These are phyloP conservation scores for Scytalopus superciliaris DNA, from an alignment of 2,113 vertebrate genomes.

Conservation along the genomic window DNA sequence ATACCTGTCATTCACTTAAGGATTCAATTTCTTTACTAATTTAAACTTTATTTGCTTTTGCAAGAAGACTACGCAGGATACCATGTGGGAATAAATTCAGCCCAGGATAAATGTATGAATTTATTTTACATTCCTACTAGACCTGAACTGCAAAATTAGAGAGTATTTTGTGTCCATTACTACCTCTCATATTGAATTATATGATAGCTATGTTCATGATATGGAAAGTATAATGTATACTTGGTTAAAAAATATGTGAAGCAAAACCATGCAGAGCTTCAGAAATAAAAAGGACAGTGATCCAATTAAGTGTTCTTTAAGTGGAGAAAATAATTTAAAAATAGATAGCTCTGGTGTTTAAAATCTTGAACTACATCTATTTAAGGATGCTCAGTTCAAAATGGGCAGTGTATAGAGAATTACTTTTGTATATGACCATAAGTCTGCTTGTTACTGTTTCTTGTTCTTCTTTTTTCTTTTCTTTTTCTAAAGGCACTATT, in stretches of 20 bases:
- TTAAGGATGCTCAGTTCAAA: background rate
- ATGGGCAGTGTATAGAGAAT: background rate
- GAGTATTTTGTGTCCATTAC: background rate
- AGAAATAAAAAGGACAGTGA: background rate
- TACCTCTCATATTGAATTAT: background rate
- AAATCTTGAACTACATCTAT: background rate
- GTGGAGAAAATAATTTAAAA: background rate
- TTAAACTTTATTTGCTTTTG: background rate
- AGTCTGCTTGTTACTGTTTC: accelerated
- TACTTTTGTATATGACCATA: background rate
- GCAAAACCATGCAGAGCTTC: background rate
- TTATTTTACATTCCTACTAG: background rate
- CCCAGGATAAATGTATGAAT: background rate
- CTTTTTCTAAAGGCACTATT: background rate
- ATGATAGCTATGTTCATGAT: background rate
- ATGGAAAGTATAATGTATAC: background rate
- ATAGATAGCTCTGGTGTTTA: background rate
- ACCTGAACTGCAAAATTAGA: background rate
- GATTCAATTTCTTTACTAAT: background rate
- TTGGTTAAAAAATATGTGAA: background rate
- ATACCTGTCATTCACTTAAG: background rate
- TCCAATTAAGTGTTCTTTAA: background rate
- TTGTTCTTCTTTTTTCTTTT: background rate
- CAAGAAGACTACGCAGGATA: background rate
- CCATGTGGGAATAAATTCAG: background rate